Percentiles rank a stretch among this genome's conserved stretches.
Evolutionary conservation across 2,113 vertebrate genomes (phyloP).

Genomic region (Eurypyga helias): DNA sequence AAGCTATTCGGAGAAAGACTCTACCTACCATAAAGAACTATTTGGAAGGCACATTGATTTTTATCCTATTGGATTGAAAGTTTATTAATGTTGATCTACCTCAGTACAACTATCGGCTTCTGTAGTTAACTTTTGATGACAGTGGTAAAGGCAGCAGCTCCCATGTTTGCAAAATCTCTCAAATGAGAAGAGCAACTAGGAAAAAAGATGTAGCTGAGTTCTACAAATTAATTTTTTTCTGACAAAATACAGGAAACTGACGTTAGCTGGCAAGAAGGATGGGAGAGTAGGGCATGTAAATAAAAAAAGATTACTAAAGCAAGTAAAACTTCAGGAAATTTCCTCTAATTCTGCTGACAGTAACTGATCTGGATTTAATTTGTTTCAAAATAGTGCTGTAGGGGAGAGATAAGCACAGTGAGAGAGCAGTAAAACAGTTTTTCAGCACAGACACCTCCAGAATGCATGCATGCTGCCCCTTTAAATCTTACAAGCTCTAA

Average conservation of each 20-base stretch:
- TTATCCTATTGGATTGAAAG: not conserved
- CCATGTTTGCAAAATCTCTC: not conserved
- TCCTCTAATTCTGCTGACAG: conserved; percentile 44
- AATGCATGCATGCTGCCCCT: not conserved
- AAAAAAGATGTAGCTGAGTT: not conserved
- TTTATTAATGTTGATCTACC: not conserved
- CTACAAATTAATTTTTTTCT: not conserved
- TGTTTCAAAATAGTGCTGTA: conserved; percentile 38
- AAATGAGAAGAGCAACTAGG: not conserved
- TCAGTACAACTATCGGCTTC: not conserved
- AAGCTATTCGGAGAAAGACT: not conserved
- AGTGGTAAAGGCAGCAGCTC: not conserved
- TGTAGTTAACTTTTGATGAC: not conserved
- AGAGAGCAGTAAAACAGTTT: not conserved
- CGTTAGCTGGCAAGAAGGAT: not conserved
- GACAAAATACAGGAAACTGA: conserved; percentile 36
- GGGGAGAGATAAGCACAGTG: conserved; percentile 14
- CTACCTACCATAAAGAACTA: not conserved
- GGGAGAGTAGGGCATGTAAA: not conserved
- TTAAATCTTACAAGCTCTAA: conserved; percentile 13
- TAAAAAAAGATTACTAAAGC: conserved; percentile 3
- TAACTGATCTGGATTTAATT: conserved; percentile 44
- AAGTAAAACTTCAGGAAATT: conserved; percentile 54
- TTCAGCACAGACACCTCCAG: not conserved
- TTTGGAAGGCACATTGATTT: not conserved